Percentiles rank a stretch among this genome's conserved stretches.
These are phyloP conservation scores for Mystacides longicornis DNA, from an alignment of 2,888 invertebrate genomes.

Conservation along the genomic window DNA sequence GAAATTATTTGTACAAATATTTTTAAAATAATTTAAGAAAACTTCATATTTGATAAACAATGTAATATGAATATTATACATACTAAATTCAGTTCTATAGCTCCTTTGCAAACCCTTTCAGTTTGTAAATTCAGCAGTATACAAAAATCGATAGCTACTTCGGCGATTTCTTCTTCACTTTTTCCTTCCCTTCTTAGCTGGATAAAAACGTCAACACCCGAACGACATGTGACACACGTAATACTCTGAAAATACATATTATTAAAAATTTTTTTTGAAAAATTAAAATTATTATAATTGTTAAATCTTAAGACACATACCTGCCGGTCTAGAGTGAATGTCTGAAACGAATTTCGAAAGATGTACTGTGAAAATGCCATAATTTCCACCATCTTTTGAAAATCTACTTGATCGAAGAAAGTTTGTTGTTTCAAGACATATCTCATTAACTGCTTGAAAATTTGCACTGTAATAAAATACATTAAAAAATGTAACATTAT, in stretches of 20 bases:
- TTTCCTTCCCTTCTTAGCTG: neutral
- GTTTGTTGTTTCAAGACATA: constrained; percentile 20
- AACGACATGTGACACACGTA: constrained; percentile 21
- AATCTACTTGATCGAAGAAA: constrained; percentile 14
- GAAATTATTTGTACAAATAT: constrained; percentile 28
- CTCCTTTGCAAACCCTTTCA: constrained; percentile 2
- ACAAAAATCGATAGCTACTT: neutral
- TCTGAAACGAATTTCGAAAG: constrained; percentile 10
- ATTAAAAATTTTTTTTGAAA: neutral
- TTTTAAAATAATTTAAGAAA: neutral
- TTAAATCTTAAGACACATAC: constrained; percentile 2
- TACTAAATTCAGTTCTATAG: neutral
- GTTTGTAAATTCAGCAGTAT: neutral
- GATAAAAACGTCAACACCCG: constrained; percentile 28
- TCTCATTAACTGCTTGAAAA: constrained; percentile 15
- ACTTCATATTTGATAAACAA: neutral
- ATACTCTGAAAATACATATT: constrained; percentile 8
- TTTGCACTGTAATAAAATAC: constrained; percentile 7
- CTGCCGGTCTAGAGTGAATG: constrained; percentile 11
- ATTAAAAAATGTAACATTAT: neutral
- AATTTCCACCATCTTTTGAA: constrained; percentile 18
- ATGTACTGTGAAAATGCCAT: constrained; percentile 20
- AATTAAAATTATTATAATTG: neutral
- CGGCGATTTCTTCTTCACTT: neutral
- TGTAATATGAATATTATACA: neutral